These are phyloP conservation scores for Notolabrus celidotus DNA, from an alignment of 2,797 vertebrate genomes.

Conservation along the genomic window DNA sequence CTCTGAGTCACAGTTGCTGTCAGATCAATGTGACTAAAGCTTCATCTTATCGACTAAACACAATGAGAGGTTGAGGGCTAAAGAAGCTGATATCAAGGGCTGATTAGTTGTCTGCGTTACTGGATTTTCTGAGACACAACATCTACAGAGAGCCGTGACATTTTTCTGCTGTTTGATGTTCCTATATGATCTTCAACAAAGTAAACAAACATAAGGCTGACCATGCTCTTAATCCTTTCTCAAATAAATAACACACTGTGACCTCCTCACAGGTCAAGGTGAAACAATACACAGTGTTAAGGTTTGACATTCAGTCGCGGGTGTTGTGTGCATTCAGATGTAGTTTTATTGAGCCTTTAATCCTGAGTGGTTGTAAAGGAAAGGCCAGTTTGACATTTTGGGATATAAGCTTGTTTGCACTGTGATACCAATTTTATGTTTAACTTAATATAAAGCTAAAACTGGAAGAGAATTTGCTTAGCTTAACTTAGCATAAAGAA, in stretches of 20 bases:
- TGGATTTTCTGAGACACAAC: background rate
- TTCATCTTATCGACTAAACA: slow-evolving; percentile 52
- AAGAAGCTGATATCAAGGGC: slow-evolving; percentile 25
- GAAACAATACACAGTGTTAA: background rate
- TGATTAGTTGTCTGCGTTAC: slow-evolving; percentile 18
- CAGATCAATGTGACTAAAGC: slow-evolving; percentile 57
- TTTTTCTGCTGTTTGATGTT: slow-evolving; percentile 5
- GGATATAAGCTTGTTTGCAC: too few relatives aligned
- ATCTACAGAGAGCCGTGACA: slow-evolving; percentile 11
- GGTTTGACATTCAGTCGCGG: slow-evolving; percentile 5
- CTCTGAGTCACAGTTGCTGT: slow-evolving; percentile 39
- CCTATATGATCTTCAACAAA: slow-evolving; percentile 26
- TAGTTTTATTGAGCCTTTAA: background rate
- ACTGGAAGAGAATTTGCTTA: too few relatives aligned
- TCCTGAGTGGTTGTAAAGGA: background rate
- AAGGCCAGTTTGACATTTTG: background rate
- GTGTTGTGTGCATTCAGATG: slow-evolving; percentile 2
- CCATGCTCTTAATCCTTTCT: background rate
- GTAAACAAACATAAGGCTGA: slow-evolving; percentile 5
- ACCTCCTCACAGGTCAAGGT: slow-evolving; percentile 12
- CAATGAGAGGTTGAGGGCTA: slow-evolving; percentile 35
- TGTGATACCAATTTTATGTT: background rate
- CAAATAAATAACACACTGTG: slow-evolving; percentile 30
- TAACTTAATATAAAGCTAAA: background rate
- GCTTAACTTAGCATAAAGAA: background rate